These are phyloP conservation scores for Vulpes vulpes DNA, from an alignment of 2,113 vertebrate genomes.

Conservation along the genomic window DNA sequence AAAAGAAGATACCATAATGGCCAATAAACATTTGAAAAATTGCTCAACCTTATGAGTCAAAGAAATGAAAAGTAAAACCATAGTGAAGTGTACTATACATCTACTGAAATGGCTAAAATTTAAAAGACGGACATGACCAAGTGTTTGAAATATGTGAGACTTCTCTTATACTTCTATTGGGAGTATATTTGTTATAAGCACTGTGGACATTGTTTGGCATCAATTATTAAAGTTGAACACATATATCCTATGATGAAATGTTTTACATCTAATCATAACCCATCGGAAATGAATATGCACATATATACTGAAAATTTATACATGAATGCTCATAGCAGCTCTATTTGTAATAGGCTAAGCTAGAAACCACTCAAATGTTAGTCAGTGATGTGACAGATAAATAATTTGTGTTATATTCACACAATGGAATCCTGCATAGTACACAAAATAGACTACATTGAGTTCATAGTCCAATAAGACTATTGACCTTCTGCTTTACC, in stretches of 20 bases:
- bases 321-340: background rate
- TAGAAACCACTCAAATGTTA: constrained; percentile 14
- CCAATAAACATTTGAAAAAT: background rate
- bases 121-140: background rate
- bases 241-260: background rate
- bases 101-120: background rate
- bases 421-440: background rate
- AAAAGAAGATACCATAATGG: background rate
- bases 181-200: background rate
- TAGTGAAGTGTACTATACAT: background rate
- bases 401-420: background rate
- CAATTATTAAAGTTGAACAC: background rate
- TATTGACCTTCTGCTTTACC: background rate
- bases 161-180: background rate
- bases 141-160: background rate
- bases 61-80: constrained; percentile 10
- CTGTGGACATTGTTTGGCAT: background rate
- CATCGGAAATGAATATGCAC: background rate
- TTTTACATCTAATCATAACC: background rate
- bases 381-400: background rate
- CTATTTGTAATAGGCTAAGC: background rate
- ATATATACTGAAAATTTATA: constrained; percentile 3
- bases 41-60: background rate
- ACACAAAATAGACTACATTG: background rate
- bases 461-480: background rate